A percentile compares a stretch with the other conserved stretches of the same genome.
phyloP scores from a whole-genome alignment of 2,888 invertebrate genomes.

The Beris chalybata region DNA sequence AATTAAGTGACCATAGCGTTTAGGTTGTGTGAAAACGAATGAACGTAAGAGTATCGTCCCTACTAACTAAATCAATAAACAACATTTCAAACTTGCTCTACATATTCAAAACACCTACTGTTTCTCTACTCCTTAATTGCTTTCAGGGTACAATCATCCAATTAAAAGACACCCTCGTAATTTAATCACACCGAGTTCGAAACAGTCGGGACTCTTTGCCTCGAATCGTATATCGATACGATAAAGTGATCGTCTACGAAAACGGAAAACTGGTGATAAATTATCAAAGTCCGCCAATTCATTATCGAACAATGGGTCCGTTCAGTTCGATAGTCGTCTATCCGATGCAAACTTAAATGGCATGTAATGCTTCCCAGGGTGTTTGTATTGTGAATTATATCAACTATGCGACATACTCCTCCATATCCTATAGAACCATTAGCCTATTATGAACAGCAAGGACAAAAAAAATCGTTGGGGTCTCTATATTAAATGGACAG shows the following conservation, averaged over 20 bases:
- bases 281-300: slow-evolving; percentile 27
- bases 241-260: too few species aligned
- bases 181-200: slow-evolving; percentile 12
- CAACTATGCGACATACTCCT: neutral
- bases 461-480: neutral
- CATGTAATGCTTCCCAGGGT: slow-evolving; percentile 18
- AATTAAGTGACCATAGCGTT: too few species aligned
- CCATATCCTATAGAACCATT: too few species aligned
- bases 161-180: slow-evolving; percentile 24
- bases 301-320: slow-evolving; percentile 25
- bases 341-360: slow-evolving; percentile 23
- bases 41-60: too few species aligned
- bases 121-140: slow-evolving; percentile 7
- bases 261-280: slow-evolving; percentile 5
- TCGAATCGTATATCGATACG: too few species aligned
- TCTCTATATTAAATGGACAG: slow-evolving; percentile 12
- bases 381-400: slow-evolving; percentile 4
- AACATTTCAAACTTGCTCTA: too few species aligned
- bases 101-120: too few species aligned
- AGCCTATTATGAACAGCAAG: neutral
- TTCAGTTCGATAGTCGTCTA: slow-evolving; percentile 20
- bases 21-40: too few species aligned
- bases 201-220: neutral
- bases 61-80: too few species aligned
- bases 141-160: slow-evolving; percentile 22